Evolutionary conservation across 2,888 invertebrate genomes (phyloP), one percentile per base, ranked within the genome.

Genomic region (Romanomermis culicivorax): DNA sequence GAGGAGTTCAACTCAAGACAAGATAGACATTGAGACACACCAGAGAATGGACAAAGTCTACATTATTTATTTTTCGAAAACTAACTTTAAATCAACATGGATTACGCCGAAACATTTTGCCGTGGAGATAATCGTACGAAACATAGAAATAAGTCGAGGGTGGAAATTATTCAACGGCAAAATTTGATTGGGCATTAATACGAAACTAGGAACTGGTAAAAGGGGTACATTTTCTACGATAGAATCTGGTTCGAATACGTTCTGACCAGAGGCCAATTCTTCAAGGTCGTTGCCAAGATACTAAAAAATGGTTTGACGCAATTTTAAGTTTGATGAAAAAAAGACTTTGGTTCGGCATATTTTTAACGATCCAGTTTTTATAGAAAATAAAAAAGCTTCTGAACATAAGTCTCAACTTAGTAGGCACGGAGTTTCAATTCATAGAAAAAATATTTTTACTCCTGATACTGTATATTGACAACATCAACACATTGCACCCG

Each of bases 141-240:
- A 70, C 72, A 80, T 76, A 42, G 76, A 72, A 17, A 78, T 75
- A 49, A 76, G 74, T 27, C 72, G 68, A 30, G 74, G 70, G 56
- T 77, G 70, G 57, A 72, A 73, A 2, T 79, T 73, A 45, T 80
- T 78, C 59, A 85, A 74, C 0, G 85, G 85, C 26, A 85, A 69
- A 1, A 80, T 82, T 70, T 84, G 83, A 1, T 83, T 83, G 4
- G 85, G 85, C 60, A 83, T 79, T 20, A 79, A 68, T 27, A 83
- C 76, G 52, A 83, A 71, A 50, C 78, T 74, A 45, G 77, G 75
- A 57, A 78, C 74, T 49, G 75, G 69, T 36, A 80, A 71, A 51
- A 81, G 65, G 2, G 80, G 78, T 57, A 81, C 66, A 52, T 60
- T 63, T 2, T 55, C 54, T 11, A 72, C 60, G 42, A 61, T 62